phyloP scores from a whole-genome alignment of 2,113 vertebrate species.

The Xiphorhynchus elegans region DNA sequence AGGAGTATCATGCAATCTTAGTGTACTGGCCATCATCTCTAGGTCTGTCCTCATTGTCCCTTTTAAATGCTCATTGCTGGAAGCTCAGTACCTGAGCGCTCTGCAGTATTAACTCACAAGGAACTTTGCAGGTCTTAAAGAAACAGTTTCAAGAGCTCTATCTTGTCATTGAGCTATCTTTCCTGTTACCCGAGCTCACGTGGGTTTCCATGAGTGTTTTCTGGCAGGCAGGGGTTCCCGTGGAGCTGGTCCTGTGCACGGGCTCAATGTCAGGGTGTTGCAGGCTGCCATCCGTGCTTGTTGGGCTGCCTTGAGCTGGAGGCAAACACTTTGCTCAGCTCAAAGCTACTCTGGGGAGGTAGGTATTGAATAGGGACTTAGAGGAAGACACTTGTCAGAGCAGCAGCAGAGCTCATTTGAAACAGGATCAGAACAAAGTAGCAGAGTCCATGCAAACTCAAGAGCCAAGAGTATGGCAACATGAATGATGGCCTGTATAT shows the following conservation, averaged over 20 bases:
- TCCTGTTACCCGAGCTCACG: not conserved
- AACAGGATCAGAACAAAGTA: accelerated
- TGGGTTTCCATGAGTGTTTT: not conserved
- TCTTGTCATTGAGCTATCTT: not conserved
- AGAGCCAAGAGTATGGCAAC: not conserved
- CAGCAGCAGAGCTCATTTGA: not conserved
- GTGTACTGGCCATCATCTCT: not conserved
- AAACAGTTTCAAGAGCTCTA: not conserved
- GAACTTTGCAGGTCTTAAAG: not conserved
- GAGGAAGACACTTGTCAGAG: not conserved
- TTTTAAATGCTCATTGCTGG: not conserved
- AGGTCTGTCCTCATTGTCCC: not conserved
- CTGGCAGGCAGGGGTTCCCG: not conserved
- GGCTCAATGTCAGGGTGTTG: not conserved
- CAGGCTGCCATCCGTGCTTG: not conserved
- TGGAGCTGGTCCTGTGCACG: accelerated
- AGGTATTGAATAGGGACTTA: not conserved
- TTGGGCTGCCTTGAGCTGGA: not conserved
- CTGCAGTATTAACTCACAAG: not conserved
- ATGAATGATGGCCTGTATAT: not conserved
- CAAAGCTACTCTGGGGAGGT: not conserved
- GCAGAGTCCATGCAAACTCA: not conserved
- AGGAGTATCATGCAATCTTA: not conserved
- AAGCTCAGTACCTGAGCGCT: not conserved
- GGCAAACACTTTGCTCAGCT: not conserved